These are phyloP conservation scores for Charanyca ferruginea DNA, from an alignment of 2,888 invertebrate genomes.

Conservation along the genomic window DNA sequence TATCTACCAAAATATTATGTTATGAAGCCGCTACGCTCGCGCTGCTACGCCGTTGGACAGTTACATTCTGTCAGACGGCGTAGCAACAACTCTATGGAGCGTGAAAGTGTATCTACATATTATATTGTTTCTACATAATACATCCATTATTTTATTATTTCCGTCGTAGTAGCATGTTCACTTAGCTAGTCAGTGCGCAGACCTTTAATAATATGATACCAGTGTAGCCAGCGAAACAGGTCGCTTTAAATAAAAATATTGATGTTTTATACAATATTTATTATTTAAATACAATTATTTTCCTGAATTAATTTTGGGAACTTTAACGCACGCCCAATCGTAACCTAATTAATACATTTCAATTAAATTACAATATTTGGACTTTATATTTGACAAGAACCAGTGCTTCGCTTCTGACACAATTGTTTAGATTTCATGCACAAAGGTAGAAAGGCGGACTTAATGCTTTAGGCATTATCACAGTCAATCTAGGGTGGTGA, in stretches of 20 bases:
- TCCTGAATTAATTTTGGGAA: too few relatives aligned
- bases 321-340: too few relatives aligned
- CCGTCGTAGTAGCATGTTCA: background rate
- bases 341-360: too few relatives aligned
- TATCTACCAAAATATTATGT: background rate
- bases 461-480: too few relatives aligned
- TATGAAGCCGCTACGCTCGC: slow-evolving; percentile 33
- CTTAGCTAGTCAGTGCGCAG: slow-evolving; percentile 1
- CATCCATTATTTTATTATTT: slow-evolving; percentile 6
- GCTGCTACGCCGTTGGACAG: slow-evolving; percentile 30
- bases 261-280: too few relatives aligned
- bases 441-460: too few relatives aligned
- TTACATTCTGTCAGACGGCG: slow-evolving; percentile 19
- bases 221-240: slow-evolving; percentile 19
- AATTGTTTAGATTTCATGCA: too few relatives aligned
- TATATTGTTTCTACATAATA: slow-evolving; percentile 8
- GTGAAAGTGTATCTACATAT: slow-evolving; percentile 32
- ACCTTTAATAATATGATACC: slow-evolving; percentile 24
- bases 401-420: too few relatives aligned
- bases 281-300: too few relatives aligned
- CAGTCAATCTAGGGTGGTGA: too few relatives aligned
- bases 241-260: slow-evolving; percentile 25
- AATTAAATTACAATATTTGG: too few relatives aligned
- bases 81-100: slow-evolving; percentile 26
- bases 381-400: too few relatives aligned